phyloP scores from a whole-genome alignment of 2,797 vertebrate species.

The Myripristis murdjan region DNA sequence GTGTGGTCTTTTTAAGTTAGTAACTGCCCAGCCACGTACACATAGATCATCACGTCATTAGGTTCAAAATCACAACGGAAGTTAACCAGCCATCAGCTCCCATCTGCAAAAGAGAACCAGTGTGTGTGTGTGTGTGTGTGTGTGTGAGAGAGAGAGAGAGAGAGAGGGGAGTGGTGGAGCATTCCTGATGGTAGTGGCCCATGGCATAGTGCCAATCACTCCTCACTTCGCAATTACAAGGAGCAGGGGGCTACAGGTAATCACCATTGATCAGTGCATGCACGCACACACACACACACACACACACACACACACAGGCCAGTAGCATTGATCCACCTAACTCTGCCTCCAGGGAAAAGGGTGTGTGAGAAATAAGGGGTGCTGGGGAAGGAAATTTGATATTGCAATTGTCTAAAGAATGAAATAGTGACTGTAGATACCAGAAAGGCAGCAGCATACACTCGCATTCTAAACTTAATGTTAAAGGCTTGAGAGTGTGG shows the following conservation, averaged over 20 bases:
- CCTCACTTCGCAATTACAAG: slow-evolving; percentile 81
- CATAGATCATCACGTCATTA: slow-evolving; percentile 13
- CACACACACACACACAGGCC: slow-evolving; percentile 21
- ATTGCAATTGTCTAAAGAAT: too few relatives aligned
- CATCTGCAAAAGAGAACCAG: background rate
- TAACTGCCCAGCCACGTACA: background rate
- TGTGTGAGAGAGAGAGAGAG: slow-evolving; percentile 16
- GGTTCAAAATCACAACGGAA: slow-evolving; percentile 33
- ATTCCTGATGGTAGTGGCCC: slow-evolving; percentile 45
- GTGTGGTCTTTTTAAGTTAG: background rate
- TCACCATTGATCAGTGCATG: slow-evolving; percentile 73
- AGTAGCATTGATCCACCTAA: slow-evolving; percentile 50
- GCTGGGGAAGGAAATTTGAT: background rate
- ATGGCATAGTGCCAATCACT: slow-evolving; percentile 75
- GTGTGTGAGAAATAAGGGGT: slow-evolving; percentile 33
- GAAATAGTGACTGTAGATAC: too few relatives aligned
- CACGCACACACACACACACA: slow-evolving; percentile 28
- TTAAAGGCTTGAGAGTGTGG: too few relatives aligned
- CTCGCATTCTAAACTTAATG: too few relatives aligned
- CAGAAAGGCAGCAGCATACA: too few relatives aligned
- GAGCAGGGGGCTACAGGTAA: slow-evolving; percentile 76
- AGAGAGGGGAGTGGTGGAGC: slow-evolving; percentile 49
- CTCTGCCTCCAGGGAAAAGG: slow-evolving; percentile 43
- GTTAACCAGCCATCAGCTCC: slow-evolving; percentile 30
- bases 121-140: slow-evolving; percentile 15